phyloP scores from a whole-genome alignment of 2,113 vertebrate species.

The Rhagologus leucostigma region DNA sequence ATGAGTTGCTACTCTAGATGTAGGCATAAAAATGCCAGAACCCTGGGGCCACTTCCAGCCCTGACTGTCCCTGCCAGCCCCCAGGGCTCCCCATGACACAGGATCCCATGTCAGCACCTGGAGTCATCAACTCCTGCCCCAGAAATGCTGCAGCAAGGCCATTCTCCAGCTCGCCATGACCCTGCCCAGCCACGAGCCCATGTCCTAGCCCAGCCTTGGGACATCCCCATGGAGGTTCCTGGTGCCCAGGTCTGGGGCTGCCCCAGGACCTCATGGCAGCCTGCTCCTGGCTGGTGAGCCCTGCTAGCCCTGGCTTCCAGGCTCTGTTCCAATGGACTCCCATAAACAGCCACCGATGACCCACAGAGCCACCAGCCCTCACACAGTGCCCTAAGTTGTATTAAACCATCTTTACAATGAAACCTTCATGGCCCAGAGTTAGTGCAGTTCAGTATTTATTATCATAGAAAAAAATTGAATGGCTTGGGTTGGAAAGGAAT shows the following conservation, averaged over 20 bases:
- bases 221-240: background rate
- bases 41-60: background rate
- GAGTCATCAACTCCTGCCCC: background rate
- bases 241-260: background rate
- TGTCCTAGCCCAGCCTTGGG: rapidly evolving
- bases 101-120: rapidly evolving
- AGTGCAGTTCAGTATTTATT: background rate
- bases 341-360: rapidly evolving
- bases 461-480: background rate
- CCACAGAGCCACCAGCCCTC: background rate
- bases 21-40: background rate
- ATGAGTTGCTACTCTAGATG: background rate
- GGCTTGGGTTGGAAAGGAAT: background rate
- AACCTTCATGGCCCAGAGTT: background rate
- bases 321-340: too few species aligned
- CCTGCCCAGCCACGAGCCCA: rapidly evolving
- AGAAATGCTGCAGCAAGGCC: rapidly evolving
- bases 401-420: background rate
- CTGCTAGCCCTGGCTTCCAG: background rate
- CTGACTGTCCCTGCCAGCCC: background rate
- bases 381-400: rapidly evolving
- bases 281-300: background rate
- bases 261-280: rapidly evolving
- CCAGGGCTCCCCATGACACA: background rate
- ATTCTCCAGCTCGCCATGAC: background rate